Evolutionary conservation across 2,797 vertebrate genomes (phyloP).

Genomic region (Podargus strigoides): DNA sequence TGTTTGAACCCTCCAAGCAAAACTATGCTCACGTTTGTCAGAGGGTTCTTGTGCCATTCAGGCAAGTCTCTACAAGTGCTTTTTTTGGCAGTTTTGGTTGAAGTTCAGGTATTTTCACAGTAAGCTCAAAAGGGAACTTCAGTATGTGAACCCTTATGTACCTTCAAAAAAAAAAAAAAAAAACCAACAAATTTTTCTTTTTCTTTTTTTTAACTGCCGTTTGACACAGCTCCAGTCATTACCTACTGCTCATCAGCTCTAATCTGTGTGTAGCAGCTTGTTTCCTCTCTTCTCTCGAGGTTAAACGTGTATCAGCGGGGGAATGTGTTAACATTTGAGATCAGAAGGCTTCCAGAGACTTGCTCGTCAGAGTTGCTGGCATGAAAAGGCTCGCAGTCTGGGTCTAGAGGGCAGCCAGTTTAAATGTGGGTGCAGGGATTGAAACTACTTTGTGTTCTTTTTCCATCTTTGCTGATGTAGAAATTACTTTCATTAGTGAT

Average conservation of each 20-base stretch:
- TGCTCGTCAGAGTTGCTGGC: background rate
- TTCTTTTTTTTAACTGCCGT: no score
- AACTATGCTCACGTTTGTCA: background rate
- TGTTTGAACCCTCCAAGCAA: background rate
- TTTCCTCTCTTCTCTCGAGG: conserved; percentile 21
- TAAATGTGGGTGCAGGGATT: background rate
- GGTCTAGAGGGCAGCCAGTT: background rate
- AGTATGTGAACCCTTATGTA: background rate
- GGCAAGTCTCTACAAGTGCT: background rate
- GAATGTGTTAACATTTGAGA: background rate
- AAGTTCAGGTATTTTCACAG: background rate
- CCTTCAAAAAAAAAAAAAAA: background rate
- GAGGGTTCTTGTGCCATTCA: background rate
- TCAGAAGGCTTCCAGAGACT: background rate
- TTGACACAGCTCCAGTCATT: background rate
- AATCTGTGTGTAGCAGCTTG: conserved; percentile 7
- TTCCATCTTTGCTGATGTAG: background rate
- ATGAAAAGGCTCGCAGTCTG: background rate
- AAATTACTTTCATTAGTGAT: background rate
- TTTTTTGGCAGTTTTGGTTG: conserved; percentile 17
- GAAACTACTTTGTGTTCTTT: background rate
- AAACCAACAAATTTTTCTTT: no score
- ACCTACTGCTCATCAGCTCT: conserved; percentile 20
- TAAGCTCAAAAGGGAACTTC: background rate
- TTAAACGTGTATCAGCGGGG: background rate